Evolutionary conservation across 2,797 vertebrate species (phyloP), one percentile per base, ranked within the genome.

Genomic region (Hoplostethus mediterraneus): DNA sequence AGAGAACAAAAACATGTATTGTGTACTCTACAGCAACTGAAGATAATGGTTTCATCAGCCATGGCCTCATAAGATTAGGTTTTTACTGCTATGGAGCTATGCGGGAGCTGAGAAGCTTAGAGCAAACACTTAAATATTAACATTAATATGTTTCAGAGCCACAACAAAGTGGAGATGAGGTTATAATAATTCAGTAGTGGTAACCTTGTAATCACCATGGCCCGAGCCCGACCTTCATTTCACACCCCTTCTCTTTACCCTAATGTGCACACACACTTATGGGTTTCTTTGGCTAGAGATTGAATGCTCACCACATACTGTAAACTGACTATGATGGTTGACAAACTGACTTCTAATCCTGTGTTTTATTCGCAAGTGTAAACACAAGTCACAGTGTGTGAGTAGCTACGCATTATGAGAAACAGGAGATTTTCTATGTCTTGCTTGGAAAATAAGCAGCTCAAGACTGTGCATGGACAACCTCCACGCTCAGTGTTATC

Each of bases 31-130:
- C 6, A 17, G 45, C 67, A 44, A 63, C 45, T 38, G 56, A 60
- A 75, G 77, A 68, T 33, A 13, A 17, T 17, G 28, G 38, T n/a
- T 63, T 58, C 64, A 59, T 58, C 61, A 21, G 59, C 30, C 1
- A 17, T 48, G n/a, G 17, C 16, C 36, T 75, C 21, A 31, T 4
- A 59, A 60, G 51, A 67, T 33, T 36, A 21, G 31, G 12, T 28
- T 21, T 45, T 67, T 16, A 55, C 33, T 73, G 59, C 71, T 42
- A 42, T 63, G 42, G 53, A 75, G 75, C 67, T 36, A 47, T 0
- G 12, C 16, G 1, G 21, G 21, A 21, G 21, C 21, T n/a, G 3
- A 51, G 30, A 6, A 31, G 57, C 21, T 44, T 31, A 10, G 9
- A 31, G 36, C 25, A 16, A 21, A 28, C 5, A 33, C 1, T 59